Percentiles rank a stretch among this genome's conserved stretches.
Conservation (phyloP, 2,113 vertebrate species). For the Rhabdornis inornatus region DNA sequence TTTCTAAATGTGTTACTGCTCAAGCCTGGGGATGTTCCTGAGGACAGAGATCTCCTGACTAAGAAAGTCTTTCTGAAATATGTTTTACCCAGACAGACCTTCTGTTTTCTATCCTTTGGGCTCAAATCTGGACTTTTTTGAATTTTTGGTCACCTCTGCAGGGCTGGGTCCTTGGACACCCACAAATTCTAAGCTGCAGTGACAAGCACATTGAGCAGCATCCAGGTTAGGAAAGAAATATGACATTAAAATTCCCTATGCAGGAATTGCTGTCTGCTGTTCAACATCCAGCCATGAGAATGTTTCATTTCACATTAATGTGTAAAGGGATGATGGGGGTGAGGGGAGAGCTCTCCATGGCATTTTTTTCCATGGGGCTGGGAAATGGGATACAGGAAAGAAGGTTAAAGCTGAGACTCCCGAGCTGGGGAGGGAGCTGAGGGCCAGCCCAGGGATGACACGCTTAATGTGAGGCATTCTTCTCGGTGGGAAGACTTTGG, state of each 20-base stretch:
- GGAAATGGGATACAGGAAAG: conserved; percentile 19
- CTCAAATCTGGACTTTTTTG: not conserved
- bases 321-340: not conserved
- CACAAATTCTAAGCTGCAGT: not conserved
- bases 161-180: not conserved
- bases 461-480: conserved; percentile 42
- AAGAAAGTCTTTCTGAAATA: not conserved
- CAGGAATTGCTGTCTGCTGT: not conserved
- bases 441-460: not conserved
- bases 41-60: not conserved
- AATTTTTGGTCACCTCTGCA: not conserved
- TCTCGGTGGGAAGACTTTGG: conserved; percentile 39
- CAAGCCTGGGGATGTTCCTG: not conserved
- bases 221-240: not conserved
- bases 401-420: conserved; percentile 11
- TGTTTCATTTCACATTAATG: not conserved
- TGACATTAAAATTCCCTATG: not conserved
- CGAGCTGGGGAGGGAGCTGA: not conserved
- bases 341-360: not conserved
- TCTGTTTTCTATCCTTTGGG: not conserved
- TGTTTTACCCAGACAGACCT: not conserved
- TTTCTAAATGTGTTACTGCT: not conserved
- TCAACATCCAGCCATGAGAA: not conserved
- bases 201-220: not conserved
- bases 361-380: not conserved